phyloP scores from a whole-genome alignment of 2,888 invertebrate species.

The Mythimna pallens region DNA sequence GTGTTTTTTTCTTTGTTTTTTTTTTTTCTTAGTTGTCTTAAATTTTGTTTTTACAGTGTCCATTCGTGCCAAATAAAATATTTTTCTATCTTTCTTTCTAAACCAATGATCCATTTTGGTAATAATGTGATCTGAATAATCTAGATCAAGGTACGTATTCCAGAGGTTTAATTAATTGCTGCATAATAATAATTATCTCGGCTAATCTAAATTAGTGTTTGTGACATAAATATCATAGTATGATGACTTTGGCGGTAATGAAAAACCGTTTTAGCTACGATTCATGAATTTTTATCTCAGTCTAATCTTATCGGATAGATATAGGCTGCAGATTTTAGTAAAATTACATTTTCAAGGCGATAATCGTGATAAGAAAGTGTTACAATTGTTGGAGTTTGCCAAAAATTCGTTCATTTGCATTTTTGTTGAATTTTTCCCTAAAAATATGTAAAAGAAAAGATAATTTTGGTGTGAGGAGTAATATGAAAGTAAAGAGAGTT shows the following conservation, averaged over 20 bases:
- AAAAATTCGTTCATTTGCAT: neutral
- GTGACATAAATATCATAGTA: slow-evolving; percentile 7
- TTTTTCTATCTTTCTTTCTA: too few species aligned
- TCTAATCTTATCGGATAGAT: neutral
- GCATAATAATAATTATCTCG: slow-evolving; percentile 32
- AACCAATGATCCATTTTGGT: slow-evolving; percentile 1
- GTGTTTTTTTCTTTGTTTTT: too few species aligned
- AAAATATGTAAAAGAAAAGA: too few species aligned
- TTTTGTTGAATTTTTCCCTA: too few species aligned
- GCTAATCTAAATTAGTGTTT: neutral
- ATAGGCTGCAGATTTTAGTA: neutral
- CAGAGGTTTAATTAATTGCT: slow-evolving; percentile 14
- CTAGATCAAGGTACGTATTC: neutral
- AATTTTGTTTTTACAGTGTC: too few species aligned
- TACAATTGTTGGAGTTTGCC: neutral
- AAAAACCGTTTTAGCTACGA: neutral
- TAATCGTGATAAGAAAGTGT: neutral
- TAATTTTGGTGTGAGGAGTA: too few species aligned
- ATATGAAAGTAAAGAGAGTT: too few species aligned
- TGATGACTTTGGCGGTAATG: neutral
- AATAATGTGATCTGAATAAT: slow-evolving; percentile 4
- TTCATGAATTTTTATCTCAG: neutral
- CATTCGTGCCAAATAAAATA: too few species aligned
- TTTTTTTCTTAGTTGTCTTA: too few species aligned
- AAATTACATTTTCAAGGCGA: neutral